A percentile compares a stretch with the other conserved stretches of the same genome.
phyloP scores from a whole-genome alignment of 2,113 vertebrate genomes.

The Phrynosoma blainvillii region DNA sequence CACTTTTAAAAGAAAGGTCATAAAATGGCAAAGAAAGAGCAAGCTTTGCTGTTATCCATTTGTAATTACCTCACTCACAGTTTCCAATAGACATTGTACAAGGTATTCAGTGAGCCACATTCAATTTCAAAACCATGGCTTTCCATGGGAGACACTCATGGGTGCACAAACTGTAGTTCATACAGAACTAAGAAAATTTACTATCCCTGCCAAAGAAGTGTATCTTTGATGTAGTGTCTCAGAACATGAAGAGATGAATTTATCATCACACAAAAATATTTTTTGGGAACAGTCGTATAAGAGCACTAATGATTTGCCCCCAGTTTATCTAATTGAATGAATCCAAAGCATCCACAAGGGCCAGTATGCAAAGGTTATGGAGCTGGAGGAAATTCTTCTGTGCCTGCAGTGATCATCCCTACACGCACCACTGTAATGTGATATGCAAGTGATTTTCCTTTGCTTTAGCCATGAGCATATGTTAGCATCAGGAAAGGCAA shows the following conservation, averaged over 20 bases:
- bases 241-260: background rate
- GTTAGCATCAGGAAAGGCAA: background rate
- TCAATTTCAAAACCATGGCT: background rate
- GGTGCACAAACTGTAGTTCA: background rate
- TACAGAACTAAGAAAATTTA: background rate
- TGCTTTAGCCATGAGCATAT: background rate
- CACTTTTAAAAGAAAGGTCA: too few relatives aligned
- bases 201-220: background rate
- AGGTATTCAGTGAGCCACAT: background rate
- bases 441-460: background rate
- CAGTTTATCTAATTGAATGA: background rate
- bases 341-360: background rate
- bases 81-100: background rate
- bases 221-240: background rate
- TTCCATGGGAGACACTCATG: background rate
- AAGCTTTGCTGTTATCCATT: background rate
- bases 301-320: background rate
- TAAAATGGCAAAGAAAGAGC: too few relatives aligned
- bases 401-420: background rate
- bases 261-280: background rate
- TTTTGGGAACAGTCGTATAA: background rate
- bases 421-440: slow-evolving; percentile 10
- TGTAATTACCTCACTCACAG: background rate
- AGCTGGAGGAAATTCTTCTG: background rate
- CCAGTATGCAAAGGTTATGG: background rate